These are phyloP conservation scores for Actenoides lindsayi DNA, from an alignment of 2,113 vertebrate genomes.

Conservation along the genomic window DNA sequence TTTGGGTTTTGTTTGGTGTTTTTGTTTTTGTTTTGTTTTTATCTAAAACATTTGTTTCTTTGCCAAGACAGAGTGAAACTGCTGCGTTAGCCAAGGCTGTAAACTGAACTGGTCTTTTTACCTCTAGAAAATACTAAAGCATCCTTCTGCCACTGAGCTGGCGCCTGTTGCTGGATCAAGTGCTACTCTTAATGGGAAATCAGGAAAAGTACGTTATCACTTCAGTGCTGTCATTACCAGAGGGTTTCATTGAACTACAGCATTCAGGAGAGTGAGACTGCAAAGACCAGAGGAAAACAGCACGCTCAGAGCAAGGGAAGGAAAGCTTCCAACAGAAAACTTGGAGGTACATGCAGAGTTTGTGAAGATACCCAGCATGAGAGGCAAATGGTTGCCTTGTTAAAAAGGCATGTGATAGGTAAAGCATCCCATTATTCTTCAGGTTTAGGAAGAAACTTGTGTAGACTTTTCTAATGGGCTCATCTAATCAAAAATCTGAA, in stretches of 20 bases:
- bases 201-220: constrained; percentile 69
- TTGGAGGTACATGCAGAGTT: background rate
- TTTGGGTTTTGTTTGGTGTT: too few species aligned
- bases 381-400: background rate
- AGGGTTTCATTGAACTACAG: constrained; percentile 51
- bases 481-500: constrained; percentile 7
- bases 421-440: background rate
- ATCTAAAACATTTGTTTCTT: constrained; percentile 42
- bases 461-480: background rate
- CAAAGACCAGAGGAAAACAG: constrained; percentile 15
- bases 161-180: constrained; percentile 67
- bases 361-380: background rate
- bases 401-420: background rate
- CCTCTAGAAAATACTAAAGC: constrained; percentile 65
- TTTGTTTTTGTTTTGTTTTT: background rate
- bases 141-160: constrained; percentile 66
- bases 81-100: constrained; percentile 62
- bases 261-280: constrained; percentile 15
- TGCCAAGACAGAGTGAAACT: constrained; percentile 54
- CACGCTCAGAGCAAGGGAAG: background rate
- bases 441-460: background rate
- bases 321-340: background rate
- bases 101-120: constrained; percentile 67
- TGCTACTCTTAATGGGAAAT: constrained; percentile 71
- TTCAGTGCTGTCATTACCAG: constrained; percentile 68